Percentiles rank a stretch among this genome's conserved stretches.
Evolutionary conservation across 2,797 vertebrate genomes (phyloP).

Genomic region (Lithobates pipiens): DNA sequence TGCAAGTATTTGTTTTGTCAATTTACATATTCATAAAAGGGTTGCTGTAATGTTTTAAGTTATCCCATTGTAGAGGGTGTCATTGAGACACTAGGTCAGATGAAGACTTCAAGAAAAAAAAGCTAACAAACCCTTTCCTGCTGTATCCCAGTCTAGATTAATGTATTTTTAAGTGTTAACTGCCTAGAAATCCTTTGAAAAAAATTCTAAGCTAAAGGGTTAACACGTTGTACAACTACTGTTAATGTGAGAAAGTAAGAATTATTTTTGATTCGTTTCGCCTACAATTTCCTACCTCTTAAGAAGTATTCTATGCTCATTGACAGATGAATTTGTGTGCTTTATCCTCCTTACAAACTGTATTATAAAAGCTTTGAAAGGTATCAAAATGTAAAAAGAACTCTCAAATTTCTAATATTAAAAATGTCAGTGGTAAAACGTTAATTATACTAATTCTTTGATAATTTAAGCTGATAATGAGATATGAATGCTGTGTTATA

Average conservation of each 20-base stretch:
- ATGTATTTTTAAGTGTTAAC: not conserved
- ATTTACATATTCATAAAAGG: too few relatives aligned
- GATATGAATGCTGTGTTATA: constrained; percentile 28
- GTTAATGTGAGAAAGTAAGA: not conserved
- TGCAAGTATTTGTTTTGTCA: too few relatives aligned
- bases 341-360: not conserved
- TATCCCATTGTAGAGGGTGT: too few relatives aligned
- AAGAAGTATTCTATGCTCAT: not conserved
- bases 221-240: not conserved
- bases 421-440: not conserved
- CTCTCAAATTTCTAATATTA: not conserved
- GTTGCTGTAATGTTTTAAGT: too few relatives aligned
- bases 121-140: not conserved
- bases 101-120: too few relatives aligned
- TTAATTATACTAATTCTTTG: constrained; percentile 6
- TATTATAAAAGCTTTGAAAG: not conserved
- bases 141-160: not conserved
- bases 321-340: not conserved
- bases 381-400: not conserved
- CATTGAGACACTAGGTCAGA: too few relatives aligned
- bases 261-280: not conserved
- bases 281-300: constrained; percentile 25
- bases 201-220: not conserved
- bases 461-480: not conserved
- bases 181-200: not conserved